Base-by-base conservation (phyloP, 2,113 vertebrate genomes). In the Chrysochloris asiatica region DNA sequence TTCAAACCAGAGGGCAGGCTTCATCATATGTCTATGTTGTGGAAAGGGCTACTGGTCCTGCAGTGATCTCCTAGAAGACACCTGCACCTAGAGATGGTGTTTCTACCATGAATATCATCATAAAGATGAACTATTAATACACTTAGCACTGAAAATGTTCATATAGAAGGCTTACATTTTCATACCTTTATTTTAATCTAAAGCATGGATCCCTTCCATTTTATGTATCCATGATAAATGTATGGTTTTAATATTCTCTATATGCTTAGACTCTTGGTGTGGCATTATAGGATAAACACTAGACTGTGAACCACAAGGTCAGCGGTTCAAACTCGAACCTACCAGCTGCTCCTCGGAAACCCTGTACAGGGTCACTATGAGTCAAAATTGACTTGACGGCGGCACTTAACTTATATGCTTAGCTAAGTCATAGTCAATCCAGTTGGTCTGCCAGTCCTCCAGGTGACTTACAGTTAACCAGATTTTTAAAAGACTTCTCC, bases 21-120 rank as follows among this genome's bases (percentile, higher is more conserved):
- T 90, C 85, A 61, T 83, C 65, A 21, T 28, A 38, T 78, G 84
- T 76, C 73, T 65, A 1, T 16, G 9, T 14, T 56, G 36, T 30
- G 52, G 45, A 89, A 90, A 90, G 28, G 79, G 69, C n/a, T 94
- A 48, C 92, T 86, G 71, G 83, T 86, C 52, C 54, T 54, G 78
- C 26, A 50, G 11, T 72, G 30, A 86, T 77, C 91, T 78, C 73
- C 26, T 78, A 11, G 17, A 83, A 80, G 59, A 82, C 54, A 86
- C 52, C 86, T 90, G 73, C 78, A 67, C 41, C 50, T 1, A n/a
- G 50, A 87, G n/a, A 65, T 24, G 41, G 16, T 67, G 72, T 85
- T 93, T 75, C 85, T 59, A 50, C 63, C 73, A 91, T 47, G 52
- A 56, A 75, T 81, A 83, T 73, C 52, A 84, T n/a, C 79, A 75